phyloP scores from a whole-genome alignment of 2,797 vertebrate species.

The Lagorchestes hirsutus region DNA sequence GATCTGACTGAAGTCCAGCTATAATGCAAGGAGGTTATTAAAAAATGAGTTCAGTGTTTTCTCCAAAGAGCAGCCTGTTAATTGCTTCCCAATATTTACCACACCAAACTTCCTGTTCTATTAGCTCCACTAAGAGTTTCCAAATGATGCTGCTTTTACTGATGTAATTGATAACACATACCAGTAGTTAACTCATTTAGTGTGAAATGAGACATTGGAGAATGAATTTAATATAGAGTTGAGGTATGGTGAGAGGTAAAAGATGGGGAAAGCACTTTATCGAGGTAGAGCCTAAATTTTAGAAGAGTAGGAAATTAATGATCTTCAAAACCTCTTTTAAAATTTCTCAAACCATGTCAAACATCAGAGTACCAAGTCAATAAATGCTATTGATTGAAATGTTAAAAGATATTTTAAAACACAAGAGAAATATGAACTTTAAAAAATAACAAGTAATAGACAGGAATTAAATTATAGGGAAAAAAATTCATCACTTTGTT shows the following conservation, averaged over 20 bases:
- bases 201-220: conserved; percentile 59
- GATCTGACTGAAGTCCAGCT: conserved; percentile 66
- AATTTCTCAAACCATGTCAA: conserved; percentile 33
- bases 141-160: conserved; percentile 70
- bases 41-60: conserved; percentile 62
- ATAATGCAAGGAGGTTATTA: conserved; percentile 65
- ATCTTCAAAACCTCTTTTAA: conserved; percentile 57
- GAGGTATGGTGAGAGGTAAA: conserved; percentile 22
- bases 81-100: conserved; percentile 67
- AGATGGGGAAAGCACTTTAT: conserved; percentile 48
- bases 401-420: conserved; percentile 62
- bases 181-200: conserved; percentile 62
- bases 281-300: conserved; percentile 19
- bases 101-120: conserved; percentile 62
- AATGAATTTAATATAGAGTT: conserved; percentile 70
- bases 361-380: conserved; percentile 49
- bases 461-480: conserved; percentile 30
- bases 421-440: conserved; percentile 30
- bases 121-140: conserved; percentile 56
- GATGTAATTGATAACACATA: conserved; percentile 75
- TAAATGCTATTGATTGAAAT: conserved; percentile 54
- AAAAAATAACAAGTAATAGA: conserved; percentile 8
- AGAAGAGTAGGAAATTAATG: conserved; percentile 47
- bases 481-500: conserved; percentile 24
- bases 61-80: conserved; percentile 56